Evolutionary conservation across 1,140 invertebrate genomes (phyloP).

Genomic region (Oedothorax gibbosus): DNA sequence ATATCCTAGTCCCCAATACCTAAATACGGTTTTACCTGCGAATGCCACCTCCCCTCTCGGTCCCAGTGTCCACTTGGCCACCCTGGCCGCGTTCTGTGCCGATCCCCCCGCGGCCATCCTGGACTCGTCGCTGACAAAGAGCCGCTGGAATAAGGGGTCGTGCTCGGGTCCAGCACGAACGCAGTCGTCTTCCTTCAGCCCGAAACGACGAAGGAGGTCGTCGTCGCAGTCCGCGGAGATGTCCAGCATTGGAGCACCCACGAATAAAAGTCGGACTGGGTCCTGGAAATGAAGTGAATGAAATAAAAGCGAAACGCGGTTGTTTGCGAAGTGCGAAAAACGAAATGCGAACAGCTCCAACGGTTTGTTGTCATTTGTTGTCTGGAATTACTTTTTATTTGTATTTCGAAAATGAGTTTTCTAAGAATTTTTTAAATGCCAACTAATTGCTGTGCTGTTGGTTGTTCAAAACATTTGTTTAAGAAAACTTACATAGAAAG

Average conservation of each 20-base stretch:
- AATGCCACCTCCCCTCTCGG: conserved; percentile 8
- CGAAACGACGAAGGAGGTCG: not conserved
- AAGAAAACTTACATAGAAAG: too few species aligned
- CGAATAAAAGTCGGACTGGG: not conserved
- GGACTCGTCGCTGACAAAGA: not conserved
- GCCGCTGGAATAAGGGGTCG: not conserved
- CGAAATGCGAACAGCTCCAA: not conserved
- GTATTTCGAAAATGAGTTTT: not conserved
- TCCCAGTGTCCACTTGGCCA: conserved; percentile 42
- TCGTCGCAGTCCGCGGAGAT: not conserved
- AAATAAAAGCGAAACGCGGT: not conserved
- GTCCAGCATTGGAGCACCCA: conserved; percentile 45
- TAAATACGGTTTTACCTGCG: conserved; percentile 1
- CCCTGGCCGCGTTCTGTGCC: conserved; percentile 29
- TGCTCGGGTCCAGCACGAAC: not conserved
- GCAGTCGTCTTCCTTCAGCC: conserved; percentile 38
- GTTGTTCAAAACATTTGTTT: too few species aligned
- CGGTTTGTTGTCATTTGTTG: not conserved
- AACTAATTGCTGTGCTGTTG: too few species aligned
- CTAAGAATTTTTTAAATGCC: too few species aligned
- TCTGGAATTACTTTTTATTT: not conserved
- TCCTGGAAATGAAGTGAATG: not conserved
- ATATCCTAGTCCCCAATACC: too few species aligned
- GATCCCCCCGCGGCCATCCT: conserved; percentile 32
- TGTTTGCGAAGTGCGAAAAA: not conserved